These are phyloP conservation scores for Rhagonycha fulva DNA, from an alignment of 2,888 invertebrate species.

Conservation along the genomic window DNA sequence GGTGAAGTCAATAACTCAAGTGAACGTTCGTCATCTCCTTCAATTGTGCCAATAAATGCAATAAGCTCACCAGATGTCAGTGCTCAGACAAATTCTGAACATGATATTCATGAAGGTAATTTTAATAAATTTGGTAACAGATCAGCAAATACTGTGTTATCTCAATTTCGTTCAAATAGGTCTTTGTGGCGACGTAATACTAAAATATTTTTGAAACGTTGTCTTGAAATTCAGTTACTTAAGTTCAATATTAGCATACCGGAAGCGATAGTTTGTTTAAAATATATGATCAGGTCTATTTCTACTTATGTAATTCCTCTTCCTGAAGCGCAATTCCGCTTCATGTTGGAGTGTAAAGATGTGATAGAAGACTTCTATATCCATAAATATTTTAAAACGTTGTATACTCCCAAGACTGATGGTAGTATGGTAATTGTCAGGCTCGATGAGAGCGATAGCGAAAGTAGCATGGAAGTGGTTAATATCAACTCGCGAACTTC, in stretches of 20 bases:
- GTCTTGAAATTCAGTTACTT: neutral
- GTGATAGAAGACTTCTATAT: neutral
- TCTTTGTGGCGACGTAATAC: neutral
- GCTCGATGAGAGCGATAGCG: neutral
- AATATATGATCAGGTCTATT: neutral
- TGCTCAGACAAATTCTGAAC: neutral
- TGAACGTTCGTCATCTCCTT: neutral
- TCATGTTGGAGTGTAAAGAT: neutral
- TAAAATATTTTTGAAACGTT: neutral
- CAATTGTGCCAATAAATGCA: neutral
- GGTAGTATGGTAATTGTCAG: neutral
- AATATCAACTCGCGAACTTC: neutral
- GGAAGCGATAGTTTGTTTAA: neutral
- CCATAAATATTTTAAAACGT: neutral
- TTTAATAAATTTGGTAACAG: neutral
- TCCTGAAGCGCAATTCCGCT: neutral
- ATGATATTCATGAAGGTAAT: neutral
- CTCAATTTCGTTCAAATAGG: neutral
- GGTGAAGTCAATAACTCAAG: neutral
- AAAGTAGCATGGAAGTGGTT: neutral
- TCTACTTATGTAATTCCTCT: neutral
- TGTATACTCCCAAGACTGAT: neutral
- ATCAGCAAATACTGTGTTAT: neutral
- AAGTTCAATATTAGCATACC: neutral
- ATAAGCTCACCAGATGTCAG: neutral